Evolutionary conservation across 1,140 invertebrate genomes (phyloP), one percentile per base, ranked within the genome.

Genomic region (Apis dorsata): DNA sequence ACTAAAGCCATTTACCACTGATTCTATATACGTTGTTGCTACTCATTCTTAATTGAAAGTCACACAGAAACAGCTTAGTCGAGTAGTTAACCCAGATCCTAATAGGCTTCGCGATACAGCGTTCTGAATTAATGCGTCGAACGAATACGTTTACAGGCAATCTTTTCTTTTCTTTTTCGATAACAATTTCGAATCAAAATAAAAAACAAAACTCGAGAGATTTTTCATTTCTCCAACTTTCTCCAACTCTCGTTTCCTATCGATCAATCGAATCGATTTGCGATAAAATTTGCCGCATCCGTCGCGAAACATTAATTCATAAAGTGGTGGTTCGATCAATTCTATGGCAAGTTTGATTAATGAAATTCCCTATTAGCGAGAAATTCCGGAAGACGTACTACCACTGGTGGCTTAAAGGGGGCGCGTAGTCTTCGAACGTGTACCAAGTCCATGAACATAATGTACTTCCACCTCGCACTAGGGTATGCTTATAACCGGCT

Each of bases 401-500:
- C 11, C 17, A 13, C 24, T 24, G 24, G 10, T 28, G 28, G 17
- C 34, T 66, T 77, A 68, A 71, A 51, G 49, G 80, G 55, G 80
- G 55, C 9, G 55, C 53, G 44, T 59, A 68, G 60, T 34, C 81
- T 49, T 66, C 57, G 55, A 84, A 79, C 76, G 74, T 59, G 73
- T 44, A 57, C 7, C 15, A 12, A 72, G 34, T 82, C 71, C 63
- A 72, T 77, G 79, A 85, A 44, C 76, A 63, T 77, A 83, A 81
- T 81, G 71, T 65, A 78, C 70, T 55, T 65, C 51, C 57, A 60
- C 53, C 44, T 69, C 21, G 76, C 60, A 11, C 17, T 24, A 57
- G 71, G 84, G 83, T 83, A 85, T 80, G 85, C 85, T 85, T 71
- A 73, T 83, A 74, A 65, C 77, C 62, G 81, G 85, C 79, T 89